A percentile compares a stretch with the other conserved stretches of the same genome.
phyloP scores from a whole-genome alignment of 1,140 invertebrate genomes.

The Octopus sinensis region DNA sequence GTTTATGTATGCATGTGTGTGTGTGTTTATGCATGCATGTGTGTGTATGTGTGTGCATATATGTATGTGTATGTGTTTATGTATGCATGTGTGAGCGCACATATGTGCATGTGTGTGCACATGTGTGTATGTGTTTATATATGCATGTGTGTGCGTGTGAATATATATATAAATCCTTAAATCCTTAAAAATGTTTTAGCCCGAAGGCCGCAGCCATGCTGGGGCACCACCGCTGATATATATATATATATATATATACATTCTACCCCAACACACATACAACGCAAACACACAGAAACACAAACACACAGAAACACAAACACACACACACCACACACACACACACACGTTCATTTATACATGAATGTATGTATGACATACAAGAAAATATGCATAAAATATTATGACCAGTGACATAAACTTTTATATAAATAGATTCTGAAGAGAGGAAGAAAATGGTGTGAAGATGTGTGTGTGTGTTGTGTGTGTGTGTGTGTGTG shows the following conservation, averaged over 20 bases:
- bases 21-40: no score
- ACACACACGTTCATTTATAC: background rate
- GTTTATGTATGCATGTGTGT: no score
- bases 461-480: background rate
- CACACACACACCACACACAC: background rate
- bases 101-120: no score
- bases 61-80: no score
- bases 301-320: background rate
- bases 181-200: background rate
- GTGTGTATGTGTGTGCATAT: no score
- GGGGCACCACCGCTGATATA: background rate
- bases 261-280: no score
- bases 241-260: no score
- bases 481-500: background rate
- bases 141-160: slow-evolving; percentile 4
- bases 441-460: background rate
- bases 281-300: no score
- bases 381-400: background rate
- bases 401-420: no score
- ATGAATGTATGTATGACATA: background rate
- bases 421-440: no score
- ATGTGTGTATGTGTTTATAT: slow-evolving; percentile 15
- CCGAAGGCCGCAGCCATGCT: background rate
- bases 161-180: background rate
- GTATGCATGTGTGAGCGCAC: no score